Evolutionary conservation across 2,113 vertebrate species (phyloP).

Genomic region (Anhinga rufa): DNA sequence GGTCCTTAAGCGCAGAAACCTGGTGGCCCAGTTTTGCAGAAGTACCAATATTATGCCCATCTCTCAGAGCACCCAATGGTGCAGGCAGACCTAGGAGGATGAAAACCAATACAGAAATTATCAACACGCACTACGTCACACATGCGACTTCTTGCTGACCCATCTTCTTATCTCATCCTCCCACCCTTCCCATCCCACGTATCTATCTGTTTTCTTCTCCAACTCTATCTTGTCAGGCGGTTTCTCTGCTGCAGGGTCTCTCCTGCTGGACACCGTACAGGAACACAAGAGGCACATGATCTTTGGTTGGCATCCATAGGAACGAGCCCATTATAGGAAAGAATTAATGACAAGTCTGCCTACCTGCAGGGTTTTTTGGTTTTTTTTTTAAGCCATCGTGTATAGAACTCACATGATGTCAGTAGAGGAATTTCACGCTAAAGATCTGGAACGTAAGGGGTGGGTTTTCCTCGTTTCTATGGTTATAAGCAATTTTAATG

Average conservation of each 20-base stretch:
- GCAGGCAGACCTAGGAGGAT: not conserved
- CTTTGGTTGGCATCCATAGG: not conserved
- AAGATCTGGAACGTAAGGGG: slow-evolving; percentile 26
- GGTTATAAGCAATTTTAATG: slow-evolving; percentile 59
- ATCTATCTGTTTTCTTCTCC: not conserved
- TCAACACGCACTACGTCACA: accelerated
- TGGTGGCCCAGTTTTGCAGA: not conserved
- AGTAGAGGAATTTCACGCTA: slow-evolving; percentile 29
- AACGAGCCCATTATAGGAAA: not conserved
- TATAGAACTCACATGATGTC: not conserved
- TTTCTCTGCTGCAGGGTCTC: not conserved
- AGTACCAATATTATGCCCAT: not conserved
- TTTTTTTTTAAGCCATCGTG: not conserved
- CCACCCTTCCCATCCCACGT: not conserved
- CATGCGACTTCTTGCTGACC: not conserved
- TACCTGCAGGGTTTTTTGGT: not conserved
- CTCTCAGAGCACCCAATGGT: not conserved
- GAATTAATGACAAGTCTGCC: not conserved
- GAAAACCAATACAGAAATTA: not conserved
- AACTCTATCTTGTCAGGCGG: not conserved
- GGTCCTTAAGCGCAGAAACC: accelerated
- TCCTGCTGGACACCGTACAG: not conserved
- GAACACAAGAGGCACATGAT: not conserved
- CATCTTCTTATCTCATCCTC: not conserved
- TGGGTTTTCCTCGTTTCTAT: slow-evolving; percentile 61